Base-by-base conservation (phyloP, 2,113 vertebrate species). In the Megaceryle maxima region DNA sequence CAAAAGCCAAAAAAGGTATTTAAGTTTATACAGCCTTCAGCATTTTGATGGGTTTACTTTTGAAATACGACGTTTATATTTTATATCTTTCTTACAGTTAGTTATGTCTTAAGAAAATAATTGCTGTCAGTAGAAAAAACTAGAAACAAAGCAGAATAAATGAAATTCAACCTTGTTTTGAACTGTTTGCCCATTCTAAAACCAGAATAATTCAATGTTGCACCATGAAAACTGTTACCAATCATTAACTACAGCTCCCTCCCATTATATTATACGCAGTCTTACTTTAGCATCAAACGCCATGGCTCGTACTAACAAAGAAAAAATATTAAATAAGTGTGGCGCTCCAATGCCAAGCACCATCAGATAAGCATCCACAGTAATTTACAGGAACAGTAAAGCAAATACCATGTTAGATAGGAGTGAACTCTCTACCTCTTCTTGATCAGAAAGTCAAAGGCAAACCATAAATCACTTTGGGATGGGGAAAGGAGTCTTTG, bases 21-120 rank as follows among this genome's bases (percentile, higher is more conserved):
- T 94, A 87, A 96, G 88, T 96, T 95, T 93, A 97, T 94, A 93
- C 62, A 95, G 90, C 83, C 74, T 69, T 95, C 88, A 89, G 87
- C 63, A 62, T 96, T 87, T 94, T 85, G 92, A 92, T 82, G 70
- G 70, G 78, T 20, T 96, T 79, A 83, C 66, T 82, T 95, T 87
- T 91, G 89, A 96, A 95, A 95, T 91, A 89, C 0, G 3, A 78
- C 84, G 70, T 92, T 94, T 89, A 91, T 93, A 82, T 88, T 87
- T 94, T 92, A 50, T 72, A 69, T 43, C 25, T 67, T 78, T 92
- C 86, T 67, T 83, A 70, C 37, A 95, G 93, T 91, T 48, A 75
- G 56, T 64, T 84, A 48, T 53, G 62, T 73, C 89, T 95, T 79
- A 79, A 76, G 69, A 94, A 96, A 97, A 91, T 69, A 41, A 53